Evolutionary conservation across 2,113 vertebrate species (phyloP).

Genomic region (Proterorhinus semilunaris): DNA sequence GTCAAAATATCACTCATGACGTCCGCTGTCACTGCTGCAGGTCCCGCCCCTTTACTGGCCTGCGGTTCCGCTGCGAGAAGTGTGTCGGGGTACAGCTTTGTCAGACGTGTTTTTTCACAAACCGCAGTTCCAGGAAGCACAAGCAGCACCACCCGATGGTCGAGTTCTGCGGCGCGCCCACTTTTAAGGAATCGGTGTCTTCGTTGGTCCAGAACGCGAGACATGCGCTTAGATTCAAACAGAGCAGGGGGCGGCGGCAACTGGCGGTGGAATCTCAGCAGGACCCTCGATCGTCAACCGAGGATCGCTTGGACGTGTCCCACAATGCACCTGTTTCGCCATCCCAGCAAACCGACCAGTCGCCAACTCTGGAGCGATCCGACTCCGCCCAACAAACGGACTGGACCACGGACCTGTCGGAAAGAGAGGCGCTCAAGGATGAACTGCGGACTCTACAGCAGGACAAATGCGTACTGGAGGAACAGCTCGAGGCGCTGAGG

Average conservation of each 20-base stretch:
- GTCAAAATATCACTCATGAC: constrained; percentile 72
- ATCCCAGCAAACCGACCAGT: constrained; percentile 64
- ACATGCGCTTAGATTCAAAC: constrained; percentile 60
- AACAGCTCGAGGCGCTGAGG: constrained; percentile 75
- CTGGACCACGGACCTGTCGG: constrained; percentile 23
- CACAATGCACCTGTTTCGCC: constrained; percentile 37
- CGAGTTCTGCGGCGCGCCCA: constrained; percentile 79
- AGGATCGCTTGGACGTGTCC: not conserved
- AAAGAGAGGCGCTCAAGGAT: constrained; percentile 42
- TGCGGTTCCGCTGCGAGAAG: constrained; percentile 85
- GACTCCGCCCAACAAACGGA: constrained; percentile 52
- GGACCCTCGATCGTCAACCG: constrained; percentile 2
- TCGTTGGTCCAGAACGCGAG: constrained; percentile 70
- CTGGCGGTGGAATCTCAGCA: constrained; percentile 23
- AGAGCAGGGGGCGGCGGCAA: constrained; percentile 51
- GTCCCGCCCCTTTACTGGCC: constrained; percentile 77
- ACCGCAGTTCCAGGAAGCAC: constrained; percentile 73
- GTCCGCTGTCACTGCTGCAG: constrained; percentile 80
- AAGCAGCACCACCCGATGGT: constrained; percentile 77
- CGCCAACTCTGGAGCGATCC: constrained; percentile 1
- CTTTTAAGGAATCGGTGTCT: constrained; percentile 77
- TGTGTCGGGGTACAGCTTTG: constrained; percentile 86
- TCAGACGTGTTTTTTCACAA: constrained; percentile 82
- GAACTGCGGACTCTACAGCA: constrained; percentile 69
- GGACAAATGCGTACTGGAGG: constrained; percentile 75